These are phyloP conservation scores for Drosophila murphyi DNA, from an alignment of 1,140 invertebrate species.

Conservation along the genomic window DNA sequence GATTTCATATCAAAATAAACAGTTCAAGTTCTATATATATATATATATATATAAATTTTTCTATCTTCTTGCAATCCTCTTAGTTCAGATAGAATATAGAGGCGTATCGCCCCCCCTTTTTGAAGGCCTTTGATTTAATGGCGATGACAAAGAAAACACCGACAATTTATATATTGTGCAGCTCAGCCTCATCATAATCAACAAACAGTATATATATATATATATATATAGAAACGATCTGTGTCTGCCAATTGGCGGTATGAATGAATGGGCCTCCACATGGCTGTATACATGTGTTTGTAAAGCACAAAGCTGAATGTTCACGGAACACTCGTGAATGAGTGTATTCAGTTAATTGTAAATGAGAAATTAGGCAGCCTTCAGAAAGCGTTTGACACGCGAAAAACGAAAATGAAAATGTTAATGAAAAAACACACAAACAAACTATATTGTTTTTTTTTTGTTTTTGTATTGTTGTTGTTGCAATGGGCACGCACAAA, in stretches of 20 bases:
- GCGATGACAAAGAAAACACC: conserved; percentile 20
- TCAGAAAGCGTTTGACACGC: conserved; percentile 37
- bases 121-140: too few relatives aligned
- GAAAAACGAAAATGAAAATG: conserved; percentile 52
- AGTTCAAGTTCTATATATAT: too few relatives aligned
- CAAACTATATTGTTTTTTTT: conserved; percentile 30
- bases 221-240: background rate
- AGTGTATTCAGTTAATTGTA: conserved; percentile 15
- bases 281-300: background rate
- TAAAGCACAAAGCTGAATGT: conserved; percentile 2
- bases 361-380: conserved; percentile 38
- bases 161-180: conserved; percentile 29
- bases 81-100: too few relatives aligned
- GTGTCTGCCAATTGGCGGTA: conserved; percentile 68
- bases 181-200: conserved; percentile 4
- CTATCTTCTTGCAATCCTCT: too few relatives aligned
- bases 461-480: conserved; percentile 11
- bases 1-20: too few relatives aligned
- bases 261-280: conserved; percentile 45
- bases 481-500: conserved; percentile 24
- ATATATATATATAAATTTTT: too few relatives aligned
- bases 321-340: background rate
- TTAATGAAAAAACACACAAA: conserved; percentile 35
- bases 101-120: too few relatives aligned
- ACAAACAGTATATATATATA: background rate